Percentiles rank a stretch among this genome's conserved stretches.
phyloP scores from a whole-genome alignment of 92 coral and sea anemone species.

The Parazoanthus swiftii region DNA sequence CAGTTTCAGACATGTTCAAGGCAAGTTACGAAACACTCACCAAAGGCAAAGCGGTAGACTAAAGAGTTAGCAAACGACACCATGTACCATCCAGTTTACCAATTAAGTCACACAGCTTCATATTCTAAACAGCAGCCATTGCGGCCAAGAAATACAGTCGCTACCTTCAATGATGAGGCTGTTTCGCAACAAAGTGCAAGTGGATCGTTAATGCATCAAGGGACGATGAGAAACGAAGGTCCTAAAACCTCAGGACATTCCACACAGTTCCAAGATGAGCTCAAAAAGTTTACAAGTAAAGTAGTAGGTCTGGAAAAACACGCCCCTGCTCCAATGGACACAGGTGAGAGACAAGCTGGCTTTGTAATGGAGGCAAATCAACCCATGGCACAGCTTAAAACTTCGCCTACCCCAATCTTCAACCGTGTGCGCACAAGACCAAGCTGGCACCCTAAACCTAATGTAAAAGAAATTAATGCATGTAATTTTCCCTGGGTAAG shows the following conservation, averaged over 20 bases:
- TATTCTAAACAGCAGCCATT: background rate
- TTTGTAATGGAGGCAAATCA: background rate
- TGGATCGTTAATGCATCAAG: background rate
- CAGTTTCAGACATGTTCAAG: background rate
- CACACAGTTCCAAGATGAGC: background rate
- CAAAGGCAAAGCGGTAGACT: background rate
- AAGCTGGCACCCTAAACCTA: background rate
- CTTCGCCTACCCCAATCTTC: background rate
- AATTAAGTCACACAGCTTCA: background rate
- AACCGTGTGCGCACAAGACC: slow-evolving; percentile 31
- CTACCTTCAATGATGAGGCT: background rate
- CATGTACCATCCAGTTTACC: background rate
- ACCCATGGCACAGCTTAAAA: background rate
- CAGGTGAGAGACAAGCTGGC: background rate
- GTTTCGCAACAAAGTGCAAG: background rate
- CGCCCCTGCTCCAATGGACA: background rate
- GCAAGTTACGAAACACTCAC: background rate
- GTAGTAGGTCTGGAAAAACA: slow-evolving; percentile 2
- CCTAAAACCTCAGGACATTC: background rate
- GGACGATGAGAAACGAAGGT: background rate
- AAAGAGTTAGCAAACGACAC: background rate
- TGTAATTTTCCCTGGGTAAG: slow-evolving; percentile 11
- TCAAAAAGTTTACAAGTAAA: slow-evolving; percentile 19
- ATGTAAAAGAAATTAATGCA: background rate
- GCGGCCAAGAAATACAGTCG: background rate